Evolutionary conservation across 1,140 invertebrate species (phyloP), one percentile per base, ranked within the genome.

Genomic region (Drosophila burlai): DNA sequence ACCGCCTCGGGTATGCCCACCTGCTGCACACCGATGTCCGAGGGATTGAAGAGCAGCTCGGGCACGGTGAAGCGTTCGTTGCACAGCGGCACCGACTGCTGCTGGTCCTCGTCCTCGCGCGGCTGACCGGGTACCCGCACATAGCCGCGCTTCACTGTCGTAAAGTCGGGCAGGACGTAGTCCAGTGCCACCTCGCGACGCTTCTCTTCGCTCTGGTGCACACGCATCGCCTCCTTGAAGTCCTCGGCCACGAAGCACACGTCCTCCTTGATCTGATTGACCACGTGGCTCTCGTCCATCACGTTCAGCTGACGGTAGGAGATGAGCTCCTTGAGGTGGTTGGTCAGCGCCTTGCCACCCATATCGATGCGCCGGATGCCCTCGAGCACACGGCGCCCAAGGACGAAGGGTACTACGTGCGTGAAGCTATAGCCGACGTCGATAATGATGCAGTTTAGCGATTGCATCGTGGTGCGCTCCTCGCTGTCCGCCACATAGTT

Each of bases 181-280:
- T 99, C 98, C 67, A 96, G 95, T 1, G 96, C 94, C 58, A 99
- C 97, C 83, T 97, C 96, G 21, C 93, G 93, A 2, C 94, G 93
- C 60, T 84, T 89, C 92, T 95, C 95, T 55, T 94, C 94, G 34
- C 63, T 16, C 92, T 95, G 95, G 8, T 97, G 96, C 57, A 95
- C 95, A 45, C 95, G 94, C 96, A 99, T 97, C 72, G 99, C 98
- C 18, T 94, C 93, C 85, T 95, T 96, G 87, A 99, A 98, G 90
- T 99, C 95, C 80, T 95, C 94, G 1, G 98, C 97, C 0, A 99
- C 98, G 94, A 96, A 99, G 92, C 99, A 99, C 0, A 97, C 96
- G 93, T 99, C 99, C 94, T 99, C 99, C 93, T 99, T 99, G 1
- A 97, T 96, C 94, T 99, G 98, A 93, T 99, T 99, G 11, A 99